These are phyloP conservation scores for Eristalis pertinax DNA, from an alignment of 2,888 invertebrate species.

Conservation along the genomic window DNA sequence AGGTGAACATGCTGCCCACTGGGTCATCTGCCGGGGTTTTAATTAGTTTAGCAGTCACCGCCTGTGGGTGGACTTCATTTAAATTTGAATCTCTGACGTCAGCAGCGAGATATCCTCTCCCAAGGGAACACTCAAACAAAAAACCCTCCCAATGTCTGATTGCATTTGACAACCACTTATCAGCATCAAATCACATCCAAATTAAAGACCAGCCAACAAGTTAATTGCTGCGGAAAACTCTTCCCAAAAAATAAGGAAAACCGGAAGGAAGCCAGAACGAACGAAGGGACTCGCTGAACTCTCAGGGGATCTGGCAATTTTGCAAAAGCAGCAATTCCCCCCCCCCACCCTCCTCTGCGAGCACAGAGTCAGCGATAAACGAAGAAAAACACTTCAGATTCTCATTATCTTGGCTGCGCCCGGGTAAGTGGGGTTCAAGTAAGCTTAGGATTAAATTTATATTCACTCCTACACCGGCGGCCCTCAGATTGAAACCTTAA, in stretches of 20 bases:
- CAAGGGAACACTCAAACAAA: not conserved
- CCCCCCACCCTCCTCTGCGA: too few species aligned
- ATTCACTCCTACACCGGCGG: constrained; percentile 10
- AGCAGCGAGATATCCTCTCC: not conserved
- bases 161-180: not conserved
- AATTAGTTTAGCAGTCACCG: not conserved
- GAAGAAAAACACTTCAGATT: constrained; percentile 1
- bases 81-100: not conserved
- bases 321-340: not conserved
- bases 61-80: not conserved
- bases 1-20: not conserved
- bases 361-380: not conserved
- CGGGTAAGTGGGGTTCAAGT: constrained; percentile 9
- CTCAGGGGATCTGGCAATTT: not conserved
- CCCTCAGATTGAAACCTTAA: constrained; percentile 34
- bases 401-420: not conserved
- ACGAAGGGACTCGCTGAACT: not conserved
- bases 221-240: not conserved
- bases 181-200: not conserved
- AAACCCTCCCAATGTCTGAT: not conserved
- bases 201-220: not conserved
- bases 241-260: not conserved
- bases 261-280: not conserved
- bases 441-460: constrained; percentile 62
- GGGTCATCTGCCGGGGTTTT: not conserved